Percentiles rank a stretch among this genome's conserved stretches.
phyloP scores from a whole-genome alignment of 2,888 invertebrate genomes.

The Lamellibrachia columna region DNA sequence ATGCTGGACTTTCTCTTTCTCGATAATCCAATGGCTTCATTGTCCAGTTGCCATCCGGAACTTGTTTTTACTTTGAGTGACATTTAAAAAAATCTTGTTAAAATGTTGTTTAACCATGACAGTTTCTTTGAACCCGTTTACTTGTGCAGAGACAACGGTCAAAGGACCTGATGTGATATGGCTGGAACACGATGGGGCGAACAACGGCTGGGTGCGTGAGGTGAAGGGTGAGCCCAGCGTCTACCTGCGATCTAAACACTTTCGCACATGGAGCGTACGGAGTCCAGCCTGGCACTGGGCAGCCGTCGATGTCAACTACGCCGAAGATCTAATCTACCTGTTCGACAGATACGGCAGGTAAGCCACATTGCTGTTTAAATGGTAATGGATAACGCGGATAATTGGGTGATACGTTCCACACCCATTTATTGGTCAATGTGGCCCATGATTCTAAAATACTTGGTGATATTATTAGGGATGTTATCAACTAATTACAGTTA shows the following conservation, averaged over 20 bases:
- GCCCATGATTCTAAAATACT: too few species aligned
- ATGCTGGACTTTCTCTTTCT: too few species aligned
- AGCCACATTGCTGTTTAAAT: constrained; percentile 6
- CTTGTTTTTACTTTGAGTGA: too few species aligned
- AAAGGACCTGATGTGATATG: constrained; percentile 42
- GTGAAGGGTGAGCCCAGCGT: constrained; percentile 37
- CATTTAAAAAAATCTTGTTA: neutral
- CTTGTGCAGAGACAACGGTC: neutral
- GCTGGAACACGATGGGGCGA: constrained; percentile 37
- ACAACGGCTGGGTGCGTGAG: constrained; percentile 36
- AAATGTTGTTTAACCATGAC: neutral
- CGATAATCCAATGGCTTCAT: too few species aligned
- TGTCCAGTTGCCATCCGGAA: too few species aligned
- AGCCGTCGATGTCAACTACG: constrained; percentile 36
- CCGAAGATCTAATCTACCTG: constrained; percentile 35
- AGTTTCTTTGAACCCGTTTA: neutral
- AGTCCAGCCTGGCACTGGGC: constrained; percentile 40
- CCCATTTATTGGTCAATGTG: too few species aligned
- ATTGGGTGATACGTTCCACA: too few species aligned
- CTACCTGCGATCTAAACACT: constrained; percentile 31
- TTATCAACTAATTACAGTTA: too few species aligned
- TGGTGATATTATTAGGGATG: too few species aligned
- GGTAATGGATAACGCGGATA: too few species aligned
- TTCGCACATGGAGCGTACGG: constrained; percentile 29
- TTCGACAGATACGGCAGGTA: constrained; percentile 37